These are phyloP conservation scores for Plebejus anna DNA, from an alignment of 2,888 invertebrate genomes.

Conservation along the genomic window DNA sequence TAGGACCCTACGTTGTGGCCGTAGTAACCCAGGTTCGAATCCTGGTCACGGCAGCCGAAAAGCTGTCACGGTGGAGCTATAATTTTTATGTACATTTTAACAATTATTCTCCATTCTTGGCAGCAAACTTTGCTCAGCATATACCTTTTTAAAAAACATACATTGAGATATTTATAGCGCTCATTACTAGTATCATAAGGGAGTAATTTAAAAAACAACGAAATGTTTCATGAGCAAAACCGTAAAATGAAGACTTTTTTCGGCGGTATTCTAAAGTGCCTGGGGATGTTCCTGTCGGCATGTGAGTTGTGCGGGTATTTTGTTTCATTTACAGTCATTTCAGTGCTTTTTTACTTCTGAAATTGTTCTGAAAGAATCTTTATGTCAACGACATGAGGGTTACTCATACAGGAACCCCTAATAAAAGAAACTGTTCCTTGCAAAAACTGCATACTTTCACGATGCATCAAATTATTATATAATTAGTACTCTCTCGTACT, in stretches of 20 bases:
- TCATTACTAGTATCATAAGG: neutral
- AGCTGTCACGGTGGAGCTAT: slow-evolving; percentile 51
- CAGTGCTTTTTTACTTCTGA: neutral
- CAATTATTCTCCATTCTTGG: neutral
- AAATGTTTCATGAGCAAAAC: neutral
- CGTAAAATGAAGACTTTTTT: neutral
- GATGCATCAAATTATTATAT: too few relatives aligned
- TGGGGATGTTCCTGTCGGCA: neutral
- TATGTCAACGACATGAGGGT: neutral
- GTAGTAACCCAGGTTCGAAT: slow-evolving; percentile 89
- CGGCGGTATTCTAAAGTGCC: neutral
- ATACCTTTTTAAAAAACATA: too few relatives aligned
- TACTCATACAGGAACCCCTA: neutral
- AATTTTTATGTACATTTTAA: slow-evolving; percentile 34
- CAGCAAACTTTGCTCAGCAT: too few relatives aligned
- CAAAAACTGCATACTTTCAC: neutral
- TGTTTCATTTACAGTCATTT: neutral
- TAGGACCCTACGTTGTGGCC: slow-evolving; percentile 89
- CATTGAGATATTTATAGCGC: too few relatives aligned
- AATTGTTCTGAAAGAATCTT: neutral
- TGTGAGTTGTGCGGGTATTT: neutral
- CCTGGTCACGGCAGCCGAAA: slow-evolving; percentile 81
- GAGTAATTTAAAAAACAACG: neutral
- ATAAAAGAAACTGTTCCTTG: neutral
- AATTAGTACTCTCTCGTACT: too few relatives aligned